Percentiles rank a stretch among this genome's conserved stretches.
Conservation (phyloP, 2,888 invertebrate species). For the Drosophila helvetica region DNA sequence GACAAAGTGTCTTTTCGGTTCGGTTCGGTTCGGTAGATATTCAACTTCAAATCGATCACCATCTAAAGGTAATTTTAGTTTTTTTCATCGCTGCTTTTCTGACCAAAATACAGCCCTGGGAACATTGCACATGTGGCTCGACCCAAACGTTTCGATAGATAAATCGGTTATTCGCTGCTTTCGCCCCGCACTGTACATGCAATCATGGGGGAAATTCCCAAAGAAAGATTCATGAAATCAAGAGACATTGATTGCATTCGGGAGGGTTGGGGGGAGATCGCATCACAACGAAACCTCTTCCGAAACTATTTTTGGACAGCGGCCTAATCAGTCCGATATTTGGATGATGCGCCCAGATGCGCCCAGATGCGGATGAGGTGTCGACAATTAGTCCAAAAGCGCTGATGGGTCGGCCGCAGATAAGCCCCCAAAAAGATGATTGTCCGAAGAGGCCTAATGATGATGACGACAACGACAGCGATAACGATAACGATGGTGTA, state of each 20-base stretch:
- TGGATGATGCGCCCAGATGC: conserved; percentile 1
- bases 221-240: background rate
- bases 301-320: background rate
- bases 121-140: background rate
- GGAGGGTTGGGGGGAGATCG: background rate
- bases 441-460: conserved; percentile 33
- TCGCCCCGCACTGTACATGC: too few relatives aligned
- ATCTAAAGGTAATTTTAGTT: too few relatives aligned
- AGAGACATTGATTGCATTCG: background rate
- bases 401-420: conserved; percentile 26
- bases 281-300: background rate
- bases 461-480: conserved; percentile 6
- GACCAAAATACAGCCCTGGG: too few relatives aligned
- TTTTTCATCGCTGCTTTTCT: too few relatives aligned
- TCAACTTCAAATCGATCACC: too few relatives aligned
- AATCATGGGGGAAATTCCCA: background rate
- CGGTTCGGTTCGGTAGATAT: too few relatives aligned
- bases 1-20: background rate
- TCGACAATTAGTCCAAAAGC: conserved; percentile 35
- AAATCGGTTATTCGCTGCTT: background rate
- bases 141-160: background rate
- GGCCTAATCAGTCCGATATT: background rate
- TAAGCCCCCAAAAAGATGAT: background rate
- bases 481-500: background rate
- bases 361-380: conserved; percentile 4